phyloP scores from a whole-genome alignment of 35 echinoderm and acorn worm genomes.

The Apostichopus californicus region DNA sequence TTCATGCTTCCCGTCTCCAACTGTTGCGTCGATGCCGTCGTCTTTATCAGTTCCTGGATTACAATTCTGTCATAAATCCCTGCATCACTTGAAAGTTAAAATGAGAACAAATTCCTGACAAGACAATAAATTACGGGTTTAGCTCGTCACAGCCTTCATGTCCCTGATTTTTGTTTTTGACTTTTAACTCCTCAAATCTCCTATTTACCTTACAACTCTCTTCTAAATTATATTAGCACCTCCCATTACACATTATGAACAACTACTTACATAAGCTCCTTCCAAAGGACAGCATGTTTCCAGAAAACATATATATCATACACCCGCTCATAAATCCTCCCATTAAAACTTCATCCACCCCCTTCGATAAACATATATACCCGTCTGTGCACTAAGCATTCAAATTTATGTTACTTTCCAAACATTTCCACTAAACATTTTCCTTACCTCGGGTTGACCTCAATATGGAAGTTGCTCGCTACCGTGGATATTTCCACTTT shows the following conservation, averaged over 20 bases:
- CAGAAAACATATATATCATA: too few relatives aligned
- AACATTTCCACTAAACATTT: too few relatives aligned
- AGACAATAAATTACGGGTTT: neutral
- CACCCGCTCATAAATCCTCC: too few relatives aligned
- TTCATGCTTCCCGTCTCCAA: conserved; percentile 77
- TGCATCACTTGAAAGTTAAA: conserved; percentile 80
- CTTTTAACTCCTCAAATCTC: neutral
- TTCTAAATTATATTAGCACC: too few relatives aligned
- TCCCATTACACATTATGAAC: too few relatives aligned
- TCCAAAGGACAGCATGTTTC: too few relatives aligned
- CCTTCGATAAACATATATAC: too few relatives aligned
- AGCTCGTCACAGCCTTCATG: neutral
- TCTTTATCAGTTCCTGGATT: conserved; percentile 96
- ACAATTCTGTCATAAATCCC: conserved; percentile 96
- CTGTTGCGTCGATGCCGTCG: conserved; percentile 83
- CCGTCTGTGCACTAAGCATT: too few relatives aligned
- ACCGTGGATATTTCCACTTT: conserved; percentile 96
- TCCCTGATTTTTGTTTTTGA: neutral
- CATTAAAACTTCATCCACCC: too few relatives aligned
- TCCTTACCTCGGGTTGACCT: conserved; percentile 95
- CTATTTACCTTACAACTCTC: too few relatives aligned
- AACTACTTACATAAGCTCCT: too few relatives aligned
- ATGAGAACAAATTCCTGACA: neutral
- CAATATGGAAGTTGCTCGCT: conserved; percentile 97
- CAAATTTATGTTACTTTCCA: too few relatives aligned